Base-by-base conservation (phyloP, 2,797 vertebrate genomes). In the Gambelia wislizenii region DNA sequence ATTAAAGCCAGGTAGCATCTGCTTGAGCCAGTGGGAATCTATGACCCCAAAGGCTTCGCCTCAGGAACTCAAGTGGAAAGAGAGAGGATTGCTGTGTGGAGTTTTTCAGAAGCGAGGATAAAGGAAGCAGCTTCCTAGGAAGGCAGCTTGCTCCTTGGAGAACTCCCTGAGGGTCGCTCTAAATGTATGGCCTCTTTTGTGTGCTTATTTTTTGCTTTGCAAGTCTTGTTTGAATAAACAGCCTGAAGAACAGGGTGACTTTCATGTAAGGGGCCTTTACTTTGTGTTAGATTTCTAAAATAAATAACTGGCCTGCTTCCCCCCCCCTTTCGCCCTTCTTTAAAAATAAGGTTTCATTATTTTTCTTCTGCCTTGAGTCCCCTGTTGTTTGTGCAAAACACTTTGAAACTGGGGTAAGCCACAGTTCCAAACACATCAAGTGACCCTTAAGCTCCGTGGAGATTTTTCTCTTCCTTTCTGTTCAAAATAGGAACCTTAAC, bases 201-300 rank as follows among this genome's bases (percentile, higher is more conserved):
- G 69, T 80, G 2, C 75, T 10, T 85, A 0, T 91, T 87, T n/a
- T 42, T 1, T 30, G 9, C 47, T 82, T 77, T 92, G 72, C 89
- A 81, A 70, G 22, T 42, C 49, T 83, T 82, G 72, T 85, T 76
- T 70, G 49, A 89, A 27, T 12, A 72, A 89, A 27, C 14, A 67
- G 61, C n/a, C 3, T 56, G 6, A 0, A 1, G 88, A 89, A 86
- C 83, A 39, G 83, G 70, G 86, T 84, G 90, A 10, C 16, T 93
- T 94, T 91, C 69, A 56, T 39, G 84, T 82, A 92, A 84, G 22
- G 22, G 30, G 86, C 83, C 87, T 0, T 0, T 8, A 76, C 61
- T 87, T 87, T 85, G 2, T 54, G 20, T 1, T 90, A 5, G 44
- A 91, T 83, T 87, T 84, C 69, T 87, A 81, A 89, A 92, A 90